Evolutionary conservation across 2,797 vertebrate species (phyloP), one percentile per base, ranked within the genome.

Genomic region (Smutsia gigantea): DNA sequence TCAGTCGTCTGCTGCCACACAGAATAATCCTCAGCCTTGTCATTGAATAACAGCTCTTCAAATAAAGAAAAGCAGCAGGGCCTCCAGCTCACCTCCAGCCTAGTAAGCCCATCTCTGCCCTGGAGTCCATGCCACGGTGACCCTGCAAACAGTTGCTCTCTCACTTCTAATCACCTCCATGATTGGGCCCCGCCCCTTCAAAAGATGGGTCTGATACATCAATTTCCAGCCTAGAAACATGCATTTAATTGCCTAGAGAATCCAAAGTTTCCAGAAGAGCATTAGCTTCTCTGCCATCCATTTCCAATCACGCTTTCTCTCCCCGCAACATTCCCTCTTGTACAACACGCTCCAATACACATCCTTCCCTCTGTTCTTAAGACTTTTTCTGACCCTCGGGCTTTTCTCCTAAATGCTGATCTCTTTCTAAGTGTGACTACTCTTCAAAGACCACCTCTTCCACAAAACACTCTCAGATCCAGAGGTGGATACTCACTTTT

Each of bases 281-380:
- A 18, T 21, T 21, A 53, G 31, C 8, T 77, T 85, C 18, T 81
- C 77, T 21, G 1, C 4, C 51, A 34, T 29, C 79, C 53, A 79
- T 11, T 78, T 68, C 64, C 77, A n/a, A 53, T 25, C 46, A 37
- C 51, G 15, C 51, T 8, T 27, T 21, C 63, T 19, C 37, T 25
- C 55, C 31, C 31, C 4, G 1, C 9, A 8, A 4, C 1, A 2
- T 1, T 21, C 57, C 12, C 31, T 37, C 15, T 17, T 4, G 4
- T 1, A 55, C 0, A 17, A n/a, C 31, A 84, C 0, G 23, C 13
- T 6, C 17, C 3, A 2, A 10, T 1, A 19, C 25, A 34, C 5
- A 11, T 4, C 42, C 21, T 72, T 61, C 71, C 31, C 21, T 82
- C 64, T 34, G 1, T 34, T 23, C 27, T 21, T 34, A 2, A 11